Conservation (phyloP, 2,888 invertebrate species). For the Thera britannica region DNA sequence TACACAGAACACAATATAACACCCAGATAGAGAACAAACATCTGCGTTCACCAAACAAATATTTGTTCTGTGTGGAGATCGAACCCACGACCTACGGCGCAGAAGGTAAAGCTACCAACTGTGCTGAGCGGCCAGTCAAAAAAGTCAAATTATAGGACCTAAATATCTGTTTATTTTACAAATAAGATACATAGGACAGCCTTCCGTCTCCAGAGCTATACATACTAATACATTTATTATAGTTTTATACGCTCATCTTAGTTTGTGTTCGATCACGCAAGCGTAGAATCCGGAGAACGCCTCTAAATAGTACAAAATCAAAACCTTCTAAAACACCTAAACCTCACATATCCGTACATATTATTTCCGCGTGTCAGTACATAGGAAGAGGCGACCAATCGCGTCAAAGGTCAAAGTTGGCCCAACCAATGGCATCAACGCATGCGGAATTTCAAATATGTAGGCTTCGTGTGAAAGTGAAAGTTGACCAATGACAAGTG, state of each 20-base stretch:
- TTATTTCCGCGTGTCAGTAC: conserved; percentile 44
- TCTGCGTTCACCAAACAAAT: too few species aligned
- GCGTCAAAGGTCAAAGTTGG: conserved; percentile 71
- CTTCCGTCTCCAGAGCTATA: too few species aligned
- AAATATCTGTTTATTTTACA: too few species aligned
- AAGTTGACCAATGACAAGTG: conserved; percentile 73
- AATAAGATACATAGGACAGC: too few species aligned
- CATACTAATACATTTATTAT: background rate
- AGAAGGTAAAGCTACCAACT: too few species aligned
- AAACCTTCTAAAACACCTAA: conserved; percentile 39
- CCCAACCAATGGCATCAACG: conserved; percentile 64
- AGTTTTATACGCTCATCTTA: background rate
- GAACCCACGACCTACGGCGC: too few species aligned
- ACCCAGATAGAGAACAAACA: too few species aligned
- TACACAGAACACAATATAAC: too few species aligned
- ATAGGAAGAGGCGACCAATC: conserved; percentile 60
- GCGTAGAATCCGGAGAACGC: conserved; percentile 29
- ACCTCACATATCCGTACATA: conserved; percentile 41
- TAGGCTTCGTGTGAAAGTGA: conserved; percentile 79
- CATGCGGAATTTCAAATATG: conserved; percentile 75
- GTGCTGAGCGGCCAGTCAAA: too few species aligned
- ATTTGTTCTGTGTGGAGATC: too few species aligned
- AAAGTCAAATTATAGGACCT: too few species aligned
- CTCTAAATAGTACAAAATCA: conserved; percentile 43
- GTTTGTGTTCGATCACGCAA: conserved; percentile 12